These are phyloP conservation scores for Propithecus perrieri DNA, from an alignment of 2,797 vertebrate species.

Conservation along the genomic window DNA sequence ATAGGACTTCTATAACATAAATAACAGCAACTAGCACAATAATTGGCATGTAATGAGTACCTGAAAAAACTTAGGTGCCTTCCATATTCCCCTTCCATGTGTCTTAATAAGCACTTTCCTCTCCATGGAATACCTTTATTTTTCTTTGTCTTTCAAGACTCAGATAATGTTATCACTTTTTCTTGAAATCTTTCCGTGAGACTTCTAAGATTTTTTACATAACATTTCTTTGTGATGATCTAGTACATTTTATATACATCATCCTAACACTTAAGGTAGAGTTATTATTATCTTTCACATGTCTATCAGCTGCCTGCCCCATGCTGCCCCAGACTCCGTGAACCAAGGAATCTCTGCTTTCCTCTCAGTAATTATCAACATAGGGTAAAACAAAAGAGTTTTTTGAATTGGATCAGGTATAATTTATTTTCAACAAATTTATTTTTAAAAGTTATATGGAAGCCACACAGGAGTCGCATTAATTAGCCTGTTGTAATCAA, in stretches of 20 bases:
- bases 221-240: neutral
- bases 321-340: neutral
- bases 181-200: neutral
- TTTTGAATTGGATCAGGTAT: neutral
- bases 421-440: conserved; percentile 8
- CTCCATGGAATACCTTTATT: neutral
- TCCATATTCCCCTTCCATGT: neutral
- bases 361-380: neutral
- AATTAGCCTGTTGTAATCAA: neutral
- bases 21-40: neutral
- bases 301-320: neutral
- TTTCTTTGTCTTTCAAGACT: neutral
- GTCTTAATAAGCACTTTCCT: neutral
- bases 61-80: neutral
- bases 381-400: neutral
- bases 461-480: neutral
- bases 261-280: neutral
- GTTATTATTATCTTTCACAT: neutral
- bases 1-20: neutral
- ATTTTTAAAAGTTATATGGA: neutral
- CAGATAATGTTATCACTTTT: neutral
- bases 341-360: conserved; percentile 14
- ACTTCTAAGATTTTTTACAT: neutral
- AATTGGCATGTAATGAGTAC: neutral
- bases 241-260: neutral